Base-by-base conservation (phyloP, 2,888 invertebrate genomes). In the Phengaris alcon region DNA sequence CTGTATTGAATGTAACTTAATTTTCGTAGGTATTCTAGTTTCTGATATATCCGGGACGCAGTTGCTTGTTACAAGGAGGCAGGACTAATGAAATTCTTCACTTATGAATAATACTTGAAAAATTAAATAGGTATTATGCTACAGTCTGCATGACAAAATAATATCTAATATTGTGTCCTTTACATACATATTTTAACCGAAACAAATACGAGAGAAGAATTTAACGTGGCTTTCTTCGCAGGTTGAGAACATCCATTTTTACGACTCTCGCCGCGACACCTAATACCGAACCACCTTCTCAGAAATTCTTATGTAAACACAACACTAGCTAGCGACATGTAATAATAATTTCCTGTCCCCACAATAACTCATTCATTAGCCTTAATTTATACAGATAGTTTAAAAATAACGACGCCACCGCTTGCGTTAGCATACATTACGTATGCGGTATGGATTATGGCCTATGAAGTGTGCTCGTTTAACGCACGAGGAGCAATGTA, bases 331-430 rank as follows among this genome's bases (percentile, higher is more conserved):
- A 81, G 73, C 77, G 78, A 78, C 80, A 74, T 77, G 87, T 87
- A 90, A 90, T 91, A 91, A 91, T 88, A 89, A 91, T 90, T 90
- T 92, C 91, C 93, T 90, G 91, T 90, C 87, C 85, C 85, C 85
- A 86, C 91, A 91, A 92, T 90, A 91, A 90, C 87, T 88, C 91
- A 92, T 93, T 92, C 92, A 93, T 93, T 93, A 91, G 86, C 90
- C 90, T 90, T 91, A 92, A 93, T 92, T 91, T 90, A 91, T 90
- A 87, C 89, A 44, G 13, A 64, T 90, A 83, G 88, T 89, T 88
- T 86, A 88, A 15, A 70, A 70, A 48, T 48, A 51, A 48, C 70
- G 70, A 51, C 51, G 15, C 12, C 51, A 70, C 9, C 51, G 70
- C 22, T 48, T 44, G 35, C 64, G 0, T 1, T 22, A 64, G 3